phyloP scores from a whole-genome alignment of 2,888 invertebrate species.

The Aromia moschata region DNA sequence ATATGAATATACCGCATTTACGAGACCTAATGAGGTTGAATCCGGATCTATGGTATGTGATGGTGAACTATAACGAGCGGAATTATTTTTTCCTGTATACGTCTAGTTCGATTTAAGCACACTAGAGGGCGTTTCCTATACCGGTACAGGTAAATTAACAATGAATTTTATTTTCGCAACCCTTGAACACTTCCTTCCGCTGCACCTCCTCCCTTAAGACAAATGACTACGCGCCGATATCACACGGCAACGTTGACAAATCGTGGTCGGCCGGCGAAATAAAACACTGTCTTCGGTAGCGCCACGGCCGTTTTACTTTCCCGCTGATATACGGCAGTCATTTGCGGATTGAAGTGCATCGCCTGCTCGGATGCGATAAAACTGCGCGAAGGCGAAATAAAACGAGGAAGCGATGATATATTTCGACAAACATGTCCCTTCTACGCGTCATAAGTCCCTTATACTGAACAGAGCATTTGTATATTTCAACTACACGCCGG shows the following conservation, averaged over 20 bases:
- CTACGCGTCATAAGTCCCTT: constrained; percentile 27
- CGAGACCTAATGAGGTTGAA: too few relatives aligned
- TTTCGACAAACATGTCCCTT: constrained; percentile 38
- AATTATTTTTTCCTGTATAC: too few relatives aligned
- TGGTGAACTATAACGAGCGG: too few relatives aligned
- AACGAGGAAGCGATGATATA: constrained; percentile 58
- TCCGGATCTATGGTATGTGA: too few relatives aligned
- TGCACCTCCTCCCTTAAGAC: too few relatives aligned
- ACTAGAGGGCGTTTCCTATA: too few relatives aligned
- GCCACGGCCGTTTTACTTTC: constrained; percentile 53
- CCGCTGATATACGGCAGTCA: constrained; percentile 52
- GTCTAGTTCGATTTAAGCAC: too few relatives aligned
- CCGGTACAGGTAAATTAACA: too few relatives aligned
- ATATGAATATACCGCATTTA: too few relatives aligned
- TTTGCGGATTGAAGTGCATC: constrained; percentile 55
- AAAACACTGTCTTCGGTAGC: constrained; percentile 55
- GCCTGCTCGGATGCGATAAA: constrained; percentile 56
- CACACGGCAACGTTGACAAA: constrained; percentile 45
- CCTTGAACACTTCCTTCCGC: too few relatives aligned
- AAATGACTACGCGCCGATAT: not conserved
- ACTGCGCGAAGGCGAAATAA: constrained; percentile 54
- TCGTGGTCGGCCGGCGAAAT: constrained; percentile 50
- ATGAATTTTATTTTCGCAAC: too few relatives aligned
- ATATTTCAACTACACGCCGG: constrained; percentile 21
- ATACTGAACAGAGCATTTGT: constrained; percentile 35